Base-by-base conservation (phyloP, 2,797 vertebrate species). In the Rhabdophis nuchalis region DNA sequence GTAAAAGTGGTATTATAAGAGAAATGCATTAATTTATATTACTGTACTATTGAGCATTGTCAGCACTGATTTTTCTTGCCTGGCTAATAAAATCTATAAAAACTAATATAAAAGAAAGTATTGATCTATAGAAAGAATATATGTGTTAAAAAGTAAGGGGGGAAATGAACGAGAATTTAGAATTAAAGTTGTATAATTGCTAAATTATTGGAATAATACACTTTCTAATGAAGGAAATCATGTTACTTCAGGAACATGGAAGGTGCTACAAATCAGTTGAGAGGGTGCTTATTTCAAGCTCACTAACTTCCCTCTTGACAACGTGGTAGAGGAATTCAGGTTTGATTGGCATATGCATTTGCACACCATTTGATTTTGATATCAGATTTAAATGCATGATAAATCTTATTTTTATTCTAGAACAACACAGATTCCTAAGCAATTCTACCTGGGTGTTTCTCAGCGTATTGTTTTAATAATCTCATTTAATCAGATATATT, bases 21-120 rank as follows among this genome's bases (percentile, higher is more conserved):
- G 92, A 92, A 86, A n/a, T 86, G 54, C 54, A 86, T 89, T 54
- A 53, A 87, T 9, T 57, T 92, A 64, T 54, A 88, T 87, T 85
- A 29, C 91, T 85, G 27, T 0, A 0, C 13, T 93, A 61, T 10
- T 92, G 93, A 60, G n/a, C 91, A 2, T 0, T 12, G 13, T 89
- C 91, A 91, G 50, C 86, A 89, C 54, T 91, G 27, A 0, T 53
- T 91, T 68, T 85, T 91, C 13, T 41, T 77, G 9, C 10, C 13
- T n/a, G 92, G 46, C 16, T 87, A 61, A n/a, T 32, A n/a, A 68
- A 52, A 91, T 23, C 27, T 92, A 61, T 1, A 5, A 53, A 94
- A 64, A 3, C 54, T 57, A n/a, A 0, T 53, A n/a, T 36, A 52
- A 6, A 25, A 8, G 29, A 89, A 56, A 54, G 29, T 14, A 25